Conservation (phyloP, 2,113 vertebrate genomes). For the Apteryx owenii region DNA sequence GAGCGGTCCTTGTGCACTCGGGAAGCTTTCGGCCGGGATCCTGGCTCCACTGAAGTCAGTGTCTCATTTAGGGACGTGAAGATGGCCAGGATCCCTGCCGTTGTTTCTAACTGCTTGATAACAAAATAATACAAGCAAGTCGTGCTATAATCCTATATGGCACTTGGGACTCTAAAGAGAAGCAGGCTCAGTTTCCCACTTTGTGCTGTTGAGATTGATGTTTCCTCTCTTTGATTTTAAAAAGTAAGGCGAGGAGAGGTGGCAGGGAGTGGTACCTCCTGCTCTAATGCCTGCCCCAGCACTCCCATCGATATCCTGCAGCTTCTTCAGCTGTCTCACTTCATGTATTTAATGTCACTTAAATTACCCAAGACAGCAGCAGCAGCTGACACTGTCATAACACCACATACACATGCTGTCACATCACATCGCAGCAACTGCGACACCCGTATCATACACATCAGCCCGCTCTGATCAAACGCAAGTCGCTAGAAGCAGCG, state of each 20-base stretch:
- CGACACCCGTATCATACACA: background rate
- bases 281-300: background rate
- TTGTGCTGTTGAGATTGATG: background rate
- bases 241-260: background rate
- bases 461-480: background rate
- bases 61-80: background rate
- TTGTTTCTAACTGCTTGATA: background rate
- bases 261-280: background rate
- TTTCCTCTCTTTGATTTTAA: background rate
- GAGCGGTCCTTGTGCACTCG: rapidly evolving
- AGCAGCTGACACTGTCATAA: background rate
- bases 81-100: background rate
- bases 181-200: background rate
- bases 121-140: background rate
- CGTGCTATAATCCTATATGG: background rate
- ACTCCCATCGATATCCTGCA: background rate
- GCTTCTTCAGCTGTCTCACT: background rate
- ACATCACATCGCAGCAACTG: background rate
- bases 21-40: background rate
- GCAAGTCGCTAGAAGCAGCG: background rate
- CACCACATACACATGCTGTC: background rate
- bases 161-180: background rate
- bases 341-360: background rate
- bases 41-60: background rate
- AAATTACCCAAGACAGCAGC: background rate